Evolutionary conservation across 2,113 vertebrate species (phyloP).

Genomic region (Hydrolagus affinis): DNA sequence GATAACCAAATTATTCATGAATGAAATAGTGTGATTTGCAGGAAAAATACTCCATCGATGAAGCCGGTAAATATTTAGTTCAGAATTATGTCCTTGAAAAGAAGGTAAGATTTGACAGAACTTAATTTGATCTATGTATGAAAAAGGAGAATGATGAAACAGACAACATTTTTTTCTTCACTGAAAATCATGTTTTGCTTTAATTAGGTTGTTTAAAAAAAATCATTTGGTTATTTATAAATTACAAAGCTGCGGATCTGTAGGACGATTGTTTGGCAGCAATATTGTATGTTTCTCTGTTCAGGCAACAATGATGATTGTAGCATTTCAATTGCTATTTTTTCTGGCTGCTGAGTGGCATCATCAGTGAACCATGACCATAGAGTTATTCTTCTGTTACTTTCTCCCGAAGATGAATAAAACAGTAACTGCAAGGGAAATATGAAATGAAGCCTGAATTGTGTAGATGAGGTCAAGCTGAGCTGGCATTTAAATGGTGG

Average conservation of each 20-base stretch:
- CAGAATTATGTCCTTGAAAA: neutral
- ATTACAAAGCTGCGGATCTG: neutral
- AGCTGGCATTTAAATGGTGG: neutral
- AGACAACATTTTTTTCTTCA: neutral
- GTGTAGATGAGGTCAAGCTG: neutral
- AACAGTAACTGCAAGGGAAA: neutral
- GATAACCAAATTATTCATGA: neutral
- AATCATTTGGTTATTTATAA: neutral
- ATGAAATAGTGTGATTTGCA: neutral
- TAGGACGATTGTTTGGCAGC: neutral
- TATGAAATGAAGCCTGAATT: neutral
- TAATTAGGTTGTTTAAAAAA: neutral
- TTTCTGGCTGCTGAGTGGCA: neutral
- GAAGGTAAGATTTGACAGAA: neutral
- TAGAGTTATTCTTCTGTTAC: neutral
- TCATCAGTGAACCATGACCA: neutral
- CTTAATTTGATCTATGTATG: neutral
- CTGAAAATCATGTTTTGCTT: neutral
- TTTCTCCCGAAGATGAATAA: neutral
- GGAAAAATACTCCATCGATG: neutral
- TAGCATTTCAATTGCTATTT: neutral
- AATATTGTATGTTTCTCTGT: neutral
- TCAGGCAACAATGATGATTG: neutral
- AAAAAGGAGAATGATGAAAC: neutral
- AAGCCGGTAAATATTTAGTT: neutral